Percentiles rank a stretch among this genome's conserved stretches.
Conservation (phyloP, 2,797 vertebrate genomes). For the Esox masquinongy region DNA sequence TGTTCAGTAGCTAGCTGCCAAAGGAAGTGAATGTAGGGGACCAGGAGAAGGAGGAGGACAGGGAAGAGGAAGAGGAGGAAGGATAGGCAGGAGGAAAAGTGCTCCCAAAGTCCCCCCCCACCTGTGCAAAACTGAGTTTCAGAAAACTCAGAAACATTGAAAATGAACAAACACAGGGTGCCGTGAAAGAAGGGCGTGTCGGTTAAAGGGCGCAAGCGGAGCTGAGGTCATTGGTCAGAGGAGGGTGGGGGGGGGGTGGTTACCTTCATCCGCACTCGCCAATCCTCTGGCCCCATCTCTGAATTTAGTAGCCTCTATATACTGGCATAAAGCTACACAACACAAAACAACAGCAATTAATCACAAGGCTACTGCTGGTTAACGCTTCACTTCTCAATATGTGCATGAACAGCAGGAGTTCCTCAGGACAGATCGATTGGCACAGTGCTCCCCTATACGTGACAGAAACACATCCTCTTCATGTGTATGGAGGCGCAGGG, state of each 20-base stretch:
- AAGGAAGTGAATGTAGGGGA: slow-evolving; percentile 8
- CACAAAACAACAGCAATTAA: slow-evolving; percentile 84
- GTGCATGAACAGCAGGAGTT: slow-evolving; percentile 14
- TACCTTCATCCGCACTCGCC: slow-evolving; percentile 77
- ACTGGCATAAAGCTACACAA: slow-evolving; percentile 99
- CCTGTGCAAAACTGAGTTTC: slow-evolving; percentile 56
- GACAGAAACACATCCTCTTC: slow-evolving; percentile 8
- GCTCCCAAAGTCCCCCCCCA: slow-evolving; percentile 41
- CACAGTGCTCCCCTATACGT: slow-evolving; percentile 17
- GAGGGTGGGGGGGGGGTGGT: slow-evolving; percentile 68
- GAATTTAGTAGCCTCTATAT: slow-evolving; percentile 99
- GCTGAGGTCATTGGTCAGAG: slow-evolving; percentile 44
- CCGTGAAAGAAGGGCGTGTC: slow-evolving; percentile 70
- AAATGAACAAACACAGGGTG: slow-evolving; percentile 40
- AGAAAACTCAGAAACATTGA: slow-evolving; percentile 45
- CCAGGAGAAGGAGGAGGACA: background rate
- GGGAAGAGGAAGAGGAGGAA: slow-evolving; percentile 1
- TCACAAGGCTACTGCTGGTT: slow-evolving; percentile 42
- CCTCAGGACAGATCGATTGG: background rate
- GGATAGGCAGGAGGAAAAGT: slow-evolving; percentile 44
- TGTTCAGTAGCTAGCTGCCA: slow-evolving; percentile 66
- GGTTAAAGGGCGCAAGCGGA: slow-evolving; percentile 76
- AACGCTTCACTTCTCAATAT: slow-evolving; percentile 65
- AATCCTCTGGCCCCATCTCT: slow-evolving; percentile 92
- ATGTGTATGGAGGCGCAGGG: background rate